Evolutionary conservation across 2,113 vertebrate genomes (phyloP), one percentile per base, ranked within the genome.

Genomic region (Irena cyanogastra): DNA sequence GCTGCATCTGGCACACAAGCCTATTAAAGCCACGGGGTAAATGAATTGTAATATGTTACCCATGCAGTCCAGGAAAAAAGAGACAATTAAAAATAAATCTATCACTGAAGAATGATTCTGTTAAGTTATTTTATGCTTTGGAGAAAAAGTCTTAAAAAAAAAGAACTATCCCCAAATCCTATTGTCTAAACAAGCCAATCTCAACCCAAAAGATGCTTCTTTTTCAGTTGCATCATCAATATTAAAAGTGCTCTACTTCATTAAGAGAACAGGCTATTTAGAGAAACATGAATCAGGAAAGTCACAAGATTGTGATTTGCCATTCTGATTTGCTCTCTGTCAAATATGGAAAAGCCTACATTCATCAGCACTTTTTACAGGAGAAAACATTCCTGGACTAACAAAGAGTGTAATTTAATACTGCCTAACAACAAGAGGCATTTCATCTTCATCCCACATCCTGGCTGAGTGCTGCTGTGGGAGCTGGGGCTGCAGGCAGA

Each of bases 401-500:
- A 64, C 9, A 0, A 1, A 23, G n/a, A 14, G 8, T 10, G 9
- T 5, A 52, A 63, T 42, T 78, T 42, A 47, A n/a, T 0, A 3
- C 10, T 23, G 14, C 13, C 27, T n/a, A 1, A 21, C 11, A 63
- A 4, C 0, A 4, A 15, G 41, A 39, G 9, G 15, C 4, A 1
- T 33, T 42, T 28, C 5, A 6, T 11, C 19, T 33, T 30, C 23
- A 5, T 0, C 7, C 27, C 7, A 4, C 47, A 21, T 4, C 20
- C 16, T 11, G 8, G 30, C 2, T 5, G 59, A 45, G 10, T 15
- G 10, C 16, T 24, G 3, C 17, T 16, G n/a, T 3, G 3, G 35
- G 35, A 9, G 21, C 53, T 42, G 6, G 3, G 17, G 54, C 21
- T 30, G 10, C 6, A 16, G 45, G 54, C 50, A 77, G 57, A 33